Base-by-base conservation (phyloP, 2,797 vertebrate species). In the Mycteria americana region DNA sequence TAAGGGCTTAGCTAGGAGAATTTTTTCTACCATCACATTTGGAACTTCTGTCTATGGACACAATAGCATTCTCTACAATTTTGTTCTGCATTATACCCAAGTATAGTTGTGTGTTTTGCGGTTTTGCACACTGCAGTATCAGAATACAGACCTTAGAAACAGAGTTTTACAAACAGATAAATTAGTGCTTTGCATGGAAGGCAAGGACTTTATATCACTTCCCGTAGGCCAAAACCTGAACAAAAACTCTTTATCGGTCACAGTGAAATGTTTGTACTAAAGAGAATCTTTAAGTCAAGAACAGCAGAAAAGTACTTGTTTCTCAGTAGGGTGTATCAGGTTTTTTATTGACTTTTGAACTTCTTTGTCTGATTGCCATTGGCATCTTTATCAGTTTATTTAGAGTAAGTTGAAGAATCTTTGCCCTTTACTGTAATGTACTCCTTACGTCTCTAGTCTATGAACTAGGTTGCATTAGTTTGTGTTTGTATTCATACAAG, bases 321-420 rank as follows among this genome's bases (percentile, higher is more conserved):
- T 92, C 70, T 75, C 41, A 30, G 12, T 21, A n/a, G 8, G 1
- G 3, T 11, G 1, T 30, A 51, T n/a, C 0, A 4, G 10, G 1
- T 1, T 18, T 54, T 57, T 35, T 22, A 69, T 13, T 65, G 14
- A 51, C 5, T 72, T 74, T 68, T 68, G 8, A 59, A 35, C 7
- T 59, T 37, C 12, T 65, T 57, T 54, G 24, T 23, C 16, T 57
- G 11, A 53, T 76, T 69, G 21, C 2, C 23, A 18, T 8, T 68
- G 4, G 4, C 53, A 50, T 13, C 11, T 85, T 64, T 30, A 50
- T 5, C 25, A 72, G 22, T 30, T 59, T 72, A 18, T 46, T 64
- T 68, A 68, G 3, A 56, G 18, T 48, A 86, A 54, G 7, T 23
- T 28, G 6, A 77, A 63, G 18, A 41, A 23, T 27, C 14, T 63